A percentile compares a stretch with the other conserved stretches of the same genome.
Evolutionary conservation across 2,888 invertebrate species (phyloP).

Genomic region (Candidula unifasciata): DNA sequence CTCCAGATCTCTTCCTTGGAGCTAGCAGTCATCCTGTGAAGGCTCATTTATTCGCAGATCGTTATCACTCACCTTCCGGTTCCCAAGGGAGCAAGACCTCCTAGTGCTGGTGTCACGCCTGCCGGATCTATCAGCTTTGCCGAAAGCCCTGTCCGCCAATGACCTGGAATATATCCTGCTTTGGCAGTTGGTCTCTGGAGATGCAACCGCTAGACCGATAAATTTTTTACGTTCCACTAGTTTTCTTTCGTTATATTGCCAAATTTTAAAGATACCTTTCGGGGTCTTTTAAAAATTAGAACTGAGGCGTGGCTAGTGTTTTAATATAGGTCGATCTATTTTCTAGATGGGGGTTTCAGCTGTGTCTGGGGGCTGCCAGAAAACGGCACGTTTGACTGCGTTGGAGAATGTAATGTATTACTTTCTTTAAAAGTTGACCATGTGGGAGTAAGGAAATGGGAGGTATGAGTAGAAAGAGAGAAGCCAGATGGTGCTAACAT

Average conservation of each 20-base stretch:
- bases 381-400: too few species aligned
- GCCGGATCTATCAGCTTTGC: slow-evolving; percentile 3
- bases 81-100: background rate
- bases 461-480: too few species aligned
- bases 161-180: background rate
- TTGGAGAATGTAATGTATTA: too few species aligned
- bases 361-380: too few species aligned
- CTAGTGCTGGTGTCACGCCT: background rate
- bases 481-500: too few species aligned
- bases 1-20: background rate
- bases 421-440: too few species aligned
- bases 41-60: slow-evolving; percentile 28
- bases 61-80: slow-evolving; percentile 25
- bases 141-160: background rate
- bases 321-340: too few species aligned
- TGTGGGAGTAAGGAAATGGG: too few species aligned
- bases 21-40: slow-evolving; percentile 24
- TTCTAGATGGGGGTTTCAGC: too few species aligned
- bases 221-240: too few species aligned
- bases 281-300: background rate
- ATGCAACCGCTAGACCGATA: background rate
- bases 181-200: background rate
- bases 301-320: background rate
- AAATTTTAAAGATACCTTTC: background rate
- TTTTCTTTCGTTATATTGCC: background rate